Evolutionary conservation across 2,888 invertebrate species (phyloP).

Genomic region (Fabriciana adippe): DNA sequence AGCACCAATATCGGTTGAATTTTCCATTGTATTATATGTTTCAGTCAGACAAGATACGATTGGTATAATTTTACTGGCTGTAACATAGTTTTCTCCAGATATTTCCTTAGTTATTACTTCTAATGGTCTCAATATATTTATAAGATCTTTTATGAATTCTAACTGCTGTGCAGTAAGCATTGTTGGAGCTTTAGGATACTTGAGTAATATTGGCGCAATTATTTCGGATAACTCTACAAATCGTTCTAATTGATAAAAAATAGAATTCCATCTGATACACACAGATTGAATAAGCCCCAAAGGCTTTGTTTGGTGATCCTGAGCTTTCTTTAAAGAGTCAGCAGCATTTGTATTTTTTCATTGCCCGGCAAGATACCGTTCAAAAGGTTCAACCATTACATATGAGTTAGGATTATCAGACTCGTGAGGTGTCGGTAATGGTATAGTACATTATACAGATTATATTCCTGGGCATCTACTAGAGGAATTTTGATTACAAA

Average conservation of each 20-base stretch:
- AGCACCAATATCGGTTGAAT: constrained; percentile 40
- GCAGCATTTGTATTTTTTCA: constrained; percentile 41
- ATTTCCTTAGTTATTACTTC: constrained; percentile 47
- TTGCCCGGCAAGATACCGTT: too few relatives aligned
- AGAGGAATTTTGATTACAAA: too few relatives aligned
- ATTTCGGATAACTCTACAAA: constrained; percentile 45
- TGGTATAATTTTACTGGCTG: constrained; percentile 48
- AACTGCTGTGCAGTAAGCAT: constrained; percentile 37
- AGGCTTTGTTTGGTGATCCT: constrained; percentile 40
- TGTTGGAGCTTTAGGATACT: constrained; percentile 46
- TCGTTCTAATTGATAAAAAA: constrained; percentile 44
- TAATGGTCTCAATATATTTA: constrained; percentile 45
- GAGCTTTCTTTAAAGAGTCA: constrained; percentile 44
- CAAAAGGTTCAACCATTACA: too few relatives aligned
- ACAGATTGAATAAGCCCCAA: constrained; percentile 43
- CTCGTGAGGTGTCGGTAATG: too few relatives aligned
- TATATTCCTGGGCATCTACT: too few relatives aligned
- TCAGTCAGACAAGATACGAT: constrained; percentile 44
- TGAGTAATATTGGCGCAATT: constrained; percentile 45
- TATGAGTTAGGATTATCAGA: too few relatives aligned
- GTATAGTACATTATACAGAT: too few relatives aligned
- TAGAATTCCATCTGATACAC: constrained; percentile 46
- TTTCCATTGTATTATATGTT: constrained; percentile 47
- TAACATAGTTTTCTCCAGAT: constrained; percentile 46
- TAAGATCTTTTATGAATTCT: constrained; percentile 25